A percentile compares a stretch with the other conserved stretches of the same genome.
Evolutionary conservation across 1,140 invertebrate species (phyloP).

Genomic region (Drosophila miranda): DNA sequence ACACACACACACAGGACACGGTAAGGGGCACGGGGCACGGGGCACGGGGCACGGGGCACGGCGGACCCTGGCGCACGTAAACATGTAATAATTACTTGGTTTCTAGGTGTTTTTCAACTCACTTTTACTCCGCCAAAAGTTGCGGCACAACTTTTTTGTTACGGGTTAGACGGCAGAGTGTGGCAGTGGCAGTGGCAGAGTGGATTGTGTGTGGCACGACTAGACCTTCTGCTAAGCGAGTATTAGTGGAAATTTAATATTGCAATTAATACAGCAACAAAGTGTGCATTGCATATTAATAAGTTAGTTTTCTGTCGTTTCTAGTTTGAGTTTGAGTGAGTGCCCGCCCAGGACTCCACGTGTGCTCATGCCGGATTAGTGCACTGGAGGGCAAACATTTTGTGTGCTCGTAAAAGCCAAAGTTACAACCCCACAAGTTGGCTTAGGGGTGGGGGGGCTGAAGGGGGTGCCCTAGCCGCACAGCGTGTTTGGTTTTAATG

Average conservation of each 20-base stretch:
- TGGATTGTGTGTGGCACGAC: slow-evolving; percentile 1
- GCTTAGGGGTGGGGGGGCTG: slow-evolving; percentile 27
- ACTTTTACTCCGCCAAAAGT: slow-evolving; percentile 47
- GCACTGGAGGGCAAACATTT: slow-evolving; percentile 67
- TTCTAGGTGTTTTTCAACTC: slow-evolving; percentile 52
- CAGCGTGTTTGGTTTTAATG: slow-evolving; percentile 68
- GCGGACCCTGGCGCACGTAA: slow-evolving; percentile 47
- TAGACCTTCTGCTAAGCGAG: slow-evolving; percentile 60
- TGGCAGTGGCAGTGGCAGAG: too few relatives aligned
- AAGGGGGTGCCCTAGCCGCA: slow-evolving; percentile 14
- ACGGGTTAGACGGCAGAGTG: too few relatives aligned
- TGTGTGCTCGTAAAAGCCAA: slow-evolving; percentile 72
- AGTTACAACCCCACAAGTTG: slow-evolving; percentile 66
- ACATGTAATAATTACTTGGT: slow-evolving; percentile 65
- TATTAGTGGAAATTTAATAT: slow-evolving; percentile 81
- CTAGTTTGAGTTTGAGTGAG: slow-evolving; percentile 46
- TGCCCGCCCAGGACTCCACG: slow-evolving; percentile 3
- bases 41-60: neutral
- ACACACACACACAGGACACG: slow-evolving; percentile 19
- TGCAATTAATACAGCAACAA: slow-evolving; percentile 80
- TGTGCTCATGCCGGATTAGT: slow-evolving; percentile 59
- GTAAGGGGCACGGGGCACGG: slow-evolving; percentile 1
- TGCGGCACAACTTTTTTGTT: slow-evolving; percentile 37
- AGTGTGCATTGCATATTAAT: slow-evolving; percentile 81
- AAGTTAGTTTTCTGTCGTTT: slow-evolving; percentile 68